Evolutionary conservation across 2,888 invertebrate genomes (phyloP), one percentile per base, ranked within the genome.

Genomic region (Penaeus monodon): DNA sequence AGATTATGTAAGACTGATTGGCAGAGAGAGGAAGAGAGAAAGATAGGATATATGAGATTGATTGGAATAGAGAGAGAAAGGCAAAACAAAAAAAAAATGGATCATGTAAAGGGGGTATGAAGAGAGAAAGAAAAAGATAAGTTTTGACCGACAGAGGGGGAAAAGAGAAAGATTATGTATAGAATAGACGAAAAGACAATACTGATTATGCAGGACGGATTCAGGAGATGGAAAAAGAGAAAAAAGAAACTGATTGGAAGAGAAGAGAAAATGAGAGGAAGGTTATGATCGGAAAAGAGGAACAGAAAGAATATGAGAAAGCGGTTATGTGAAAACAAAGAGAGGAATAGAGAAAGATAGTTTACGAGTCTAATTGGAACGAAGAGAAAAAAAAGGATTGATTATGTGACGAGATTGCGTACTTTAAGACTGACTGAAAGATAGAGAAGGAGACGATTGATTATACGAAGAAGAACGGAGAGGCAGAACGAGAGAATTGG

Each of bases 401-500:
- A 38, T 44, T 22, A 49, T 14, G 63, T 49, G 38, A 57, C 12
- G 10, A 7, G 0, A 33, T n/a, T n/a, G 3, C 0, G 38, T 17
- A 7, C 20, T n/a, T 12, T 10, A 44, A 33, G 3, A 33, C 33
- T 33, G 33, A 33, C 33, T 33, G 33, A 49, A 76, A 29, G 76
- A 76, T 17, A 38, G 76, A 79, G 78, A 79, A 74, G 33, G 74
- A 74, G 33, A 33, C 1, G 33, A 74, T 10, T 22, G 68, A 44
- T 44, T 10, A 44, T 44, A 10, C 10, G 10, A 44, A 3, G 44
- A 10, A 44, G 44, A 44, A 44, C 44, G 44, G 44, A 44, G 10
- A 44, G 10, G 10, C 8, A 44, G 44, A 10, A 10, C 8, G 44
- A 44, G 6, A 44, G 6, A 38, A 38, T 4, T 4, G 7, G 44